Base-by-base conservation (phyloP, 2,797 vertebrate species). In the Avahi laniger region DNA sequence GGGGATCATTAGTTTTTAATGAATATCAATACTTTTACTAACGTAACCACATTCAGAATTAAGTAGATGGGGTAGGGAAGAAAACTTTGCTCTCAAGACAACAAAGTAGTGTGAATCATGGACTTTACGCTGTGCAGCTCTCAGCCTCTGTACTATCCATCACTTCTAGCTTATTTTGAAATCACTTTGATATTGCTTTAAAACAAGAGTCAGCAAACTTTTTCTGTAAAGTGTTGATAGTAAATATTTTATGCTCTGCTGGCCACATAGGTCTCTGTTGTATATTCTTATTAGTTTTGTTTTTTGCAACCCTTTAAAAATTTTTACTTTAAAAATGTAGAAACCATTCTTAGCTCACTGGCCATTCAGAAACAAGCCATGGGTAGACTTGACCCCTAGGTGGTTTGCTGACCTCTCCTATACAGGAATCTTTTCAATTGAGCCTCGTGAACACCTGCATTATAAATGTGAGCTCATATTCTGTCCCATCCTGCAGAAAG, bases 21-120 rank as follows among this genome's bases (percentile, higher is more conserved):
- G 93, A 98, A 88, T 87, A 84, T 84, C 96, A 96, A 95, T 96
- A 94, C 93, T 97, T 98, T 96, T 87, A 95, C 91, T 96, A 95
- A 89, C 95, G 89, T 84, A 95, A 80, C 76, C 65, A 17, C 61
- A 78, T 69, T 93, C 91, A 86, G 50, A 69, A 94, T 88, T 89
- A 96, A 97, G 92, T 87, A 84, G 86, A 87, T 52, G 24, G 35
- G 22, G 30, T 59, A 79, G 65, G 26, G 69, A 90, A 43, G 76
- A 54, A 87, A 91, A 50, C 18, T 38, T 69, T 63, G 50, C 35
- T 46, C 50, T 48, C 48, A 69, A 73, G 87, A 35, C 57, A 69
- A 50, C 63, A 69, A 59, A 86, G 28, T n/a, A 78, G n/a, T 57
- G 13, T 65, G 67, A 24, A 28, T 35, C 46, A n/a, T 38, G 65